Evolutionary conservation across 2,888 invertebrate genomes (phyloP), one percentile per base, ranked within the genome.

Genomic region (Rhamnusium bicolor): DNA sequence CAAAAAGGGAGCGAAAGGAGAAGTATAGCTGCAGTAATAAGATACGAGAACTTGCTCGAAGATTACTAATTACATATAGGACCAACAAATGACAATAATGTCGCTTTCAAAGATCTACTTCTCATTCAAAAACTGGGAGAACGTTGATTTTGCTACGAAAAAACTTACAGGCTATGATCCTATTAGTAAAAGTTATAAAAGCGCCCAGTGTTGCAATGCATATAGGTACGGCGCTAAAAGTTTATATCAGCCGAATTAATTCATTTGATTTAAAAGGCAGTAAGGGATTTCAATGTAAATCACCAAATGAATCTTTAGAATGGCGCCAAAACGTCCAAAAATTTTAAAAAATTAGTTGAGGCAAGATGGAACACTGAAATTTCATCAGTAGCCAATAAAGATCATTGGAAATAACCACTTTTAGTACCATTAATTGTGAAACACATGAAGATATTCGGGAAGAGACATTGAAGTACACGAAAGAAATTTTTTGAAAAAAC

Each of bases 141-240:
- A 12, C 14, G 58, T 74, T 12, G 40, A 76, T 29, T 27, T 40
- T 12, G 70, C 75, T 27, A 29, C 71, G 27, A 77, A 70, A 61
- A 21, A 62, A n/a, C 61, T 77, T n/a, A 18, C 21, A 71, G 75
- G 24, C 14, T 79, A 72, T 51, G 72, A 79, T 54, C 66, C 40
- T 32, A 18, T 8, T 14, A 69, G 70, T 18, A 79, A 79, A 67
- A 75, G 54, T 5, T 78, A 73, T 63, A 73, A 69, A n/a, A 32
- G 7, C 51, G n/a, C 47, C 62, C 1, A 81, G 82, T 58, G 56
- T 82, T 3, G 81, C 80, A 1, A 75, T 81, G 76, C 79, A 81
- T 69, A 69, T 78, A 46, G 79, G 81, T 2, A 80, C 77, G 14
- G 76, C 71, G 14, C 70, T 51, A 47, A 60, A 60, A 19, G 1